A percentile compares a stretch with the other conserved stretches of the same genome.
These are phyloP conservation scores for Sphinx pinastri DNA, from an alignment of 2,888 invertebrate species.

Conservation along the genomic window DNA sequence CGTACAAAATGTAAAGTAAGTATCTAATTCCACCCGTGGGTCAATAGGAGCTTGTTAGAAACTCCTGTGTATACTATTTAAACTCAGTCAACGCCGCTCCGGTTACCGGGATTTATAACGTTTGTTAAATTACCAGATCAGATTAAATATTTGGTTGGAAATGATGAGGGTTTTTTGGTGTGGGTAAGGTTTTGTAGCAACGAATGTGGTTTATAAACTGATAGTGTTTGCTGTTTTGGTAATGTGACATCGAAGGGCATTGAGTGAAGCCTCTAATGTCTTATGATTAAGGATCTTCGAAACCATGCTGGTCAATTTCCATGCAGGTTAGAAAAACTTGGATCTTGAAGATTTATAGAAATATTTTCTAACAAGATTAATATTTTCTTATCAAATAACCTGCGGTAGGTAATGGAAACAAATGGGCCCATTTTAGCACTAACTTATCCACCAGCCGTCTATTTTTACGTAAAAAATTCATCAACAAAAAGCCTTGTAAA, in stretches of 20 bases:
- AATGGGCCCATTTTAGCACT: neutral
- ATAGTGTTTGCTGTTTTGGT: too few species aligned
- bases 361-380: too few species aligned
- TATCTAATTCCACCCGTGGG: slow-evolving; percentile 8
- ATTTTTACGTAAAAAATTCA: slow-evolving; percentile 41
- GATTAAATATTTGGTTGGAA: slow-evolving; percentile 4
- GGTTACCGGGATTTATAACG: slow-evolving; percentile 16
- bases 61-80: slow-evolving; percentile 6
- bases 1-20: slow-evolving; percentile 17
- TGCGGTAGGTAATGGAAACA: neutral
- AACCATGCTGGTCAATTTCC: too few species aligned
- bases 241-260: too few species aligned
- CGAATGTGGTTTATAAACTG: too few species aligned
- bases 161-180: neutral
- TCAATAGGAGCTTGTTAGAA: slow-evolving; percentile 19
- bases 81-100: neutral
- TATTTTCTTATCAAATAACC: too few species aligned
- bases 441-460: slow-evolving; percentile 29
- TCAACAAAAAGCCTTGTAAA: slow-evolving; percentile 56
- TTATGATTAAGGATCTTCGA: too few species aligned
- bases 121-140: slow-evolving; percentile 6
- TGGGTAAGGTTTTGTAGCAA: neutral
- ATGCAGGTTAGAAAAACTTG: too few species aligned
- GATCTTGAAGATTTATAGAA: too few species aligned
- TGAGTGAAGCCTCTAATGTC: too few species aligned